Evolutionary conservation across 2,888 invertebrate genomes (phyloP).

Genomic region (Cylloceria caligata): DNA sequence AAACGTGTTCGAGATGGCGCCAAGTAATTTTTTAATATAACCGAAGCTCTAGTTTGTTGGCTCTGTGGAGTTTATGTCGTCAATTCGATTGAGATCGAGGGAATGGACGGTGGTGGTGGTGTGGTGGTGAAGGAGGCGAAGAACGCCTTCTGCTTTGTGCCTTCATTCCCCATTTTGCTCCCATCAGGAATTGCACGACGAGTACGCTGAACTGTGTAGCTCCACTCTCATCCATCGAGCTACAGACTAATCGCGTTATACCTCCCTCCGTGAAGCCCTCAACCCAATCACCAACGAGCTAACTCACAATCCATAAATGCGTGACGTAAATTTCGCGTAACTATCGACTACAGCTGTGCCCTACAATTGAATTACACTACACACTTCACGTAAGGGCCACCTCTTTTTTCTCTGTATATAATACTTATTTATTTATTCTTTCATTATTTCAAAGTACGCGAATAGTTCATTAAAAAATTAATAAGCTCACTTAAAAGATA

Average conservation of each 20-base stretch:
- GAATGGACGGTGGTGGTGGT: not conserved
- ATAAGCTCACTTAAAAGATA: no score
- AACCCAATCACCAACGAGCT: not conserved
- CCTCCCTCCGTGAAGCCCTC: conserved; percentile 20
- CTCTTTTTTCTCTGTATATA: no score
- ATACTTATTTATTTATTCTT: not conserved
- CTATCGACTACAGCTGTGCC: conserved; percentile 22
- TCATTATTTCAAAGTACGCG: not conserved
- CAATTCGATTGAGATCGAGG: conserved; percentile 30
- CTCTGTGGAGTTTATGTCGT: not conserved
- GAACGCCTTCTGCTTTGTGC: not conserved
- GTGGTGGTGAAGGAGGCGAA: not conserved
- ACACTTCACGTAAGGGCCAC: no score
- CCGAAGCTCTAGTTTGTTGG: not conserved
- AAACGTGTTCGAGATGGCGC: not conserved
- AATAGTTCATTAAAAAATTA: no score
- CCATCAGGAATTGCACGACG: conserved; percentile 6
- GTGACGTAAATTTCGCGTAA: conserved; percentile 38
- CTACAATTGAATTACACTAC: conserved; percentile 8
- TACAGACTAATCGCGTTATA: conserved; percentile 30
- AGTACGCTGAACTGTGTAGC: not conserved
- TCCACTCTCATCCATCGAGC: conserved; percentile 12
- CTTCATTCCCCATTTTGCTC: not conserved
- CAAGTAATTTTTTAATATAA: not conserved
- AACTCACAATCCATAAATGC: conserved; percentile 26